Conservation (phyloP, 1,140 invertebrate species). For the Zaprionus ornatus region DNA sequence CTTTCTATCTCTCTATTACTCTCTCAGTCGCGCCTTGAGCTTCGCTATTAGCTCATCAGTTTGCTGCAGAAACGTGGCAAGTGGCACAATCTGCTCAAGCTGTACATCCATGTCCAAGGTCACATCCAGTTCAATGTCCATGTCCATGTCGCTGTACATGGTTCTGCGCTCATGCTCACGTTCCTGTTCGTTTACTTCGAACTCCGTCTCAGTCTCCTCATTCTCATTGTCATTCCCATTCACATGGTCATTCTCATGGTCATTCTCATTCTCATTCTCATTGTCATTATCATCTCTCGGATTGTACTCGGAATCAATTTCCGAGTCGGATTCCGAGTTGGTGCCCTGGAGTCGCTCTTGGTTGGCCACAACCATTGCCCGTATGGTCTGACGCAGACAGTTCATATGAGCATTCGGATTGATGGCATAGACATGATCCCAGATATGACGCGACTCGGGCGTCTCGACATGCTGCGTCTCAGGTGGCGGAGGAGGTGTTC, state of each 20-base stretch:
- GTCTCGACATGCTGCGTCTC: not conserved
- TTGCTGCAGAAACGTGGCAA: slow-evolving; percentile 7
- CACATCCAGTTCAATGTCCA: not conserved
- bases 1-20: not conserved
- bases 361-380: not conserved
- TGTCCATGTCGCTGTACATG: not conserved
- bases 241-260: not conserved
- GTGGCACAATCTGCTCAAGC: not conserved
- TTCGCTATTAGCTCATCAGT: slow-evolving; percentile 27
- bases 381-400: not conserved
- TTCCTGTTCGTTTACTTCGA: not conserved
- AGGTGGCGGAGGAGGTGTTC: too few relatives aligned
- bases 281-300: not conserved
- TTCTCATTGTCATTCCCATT: not conserved
- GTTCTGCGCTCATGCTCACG: not conserved
- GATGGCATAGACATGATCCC: not conserved
- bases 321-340: not conserved
- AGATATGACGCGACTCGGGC: not conserved
- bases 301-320: not conserved
- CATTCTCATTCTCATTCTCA: not conserved
- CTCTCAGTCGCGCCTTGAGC: not conserved
- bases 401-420: not conserved
- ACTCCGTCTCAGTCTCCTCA: not conserved
- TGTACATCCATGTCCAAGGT: not conserved
- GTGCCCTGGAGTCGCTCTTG: not conserved